A percentile compares a stretch with the other conserved stretches of the same genome.
These are phyloP conservation scores for Drosophila subpulchrella DNA, from an alignment of 1,140 invertebrate genomes.

Conservation along the genomic window DNA sequence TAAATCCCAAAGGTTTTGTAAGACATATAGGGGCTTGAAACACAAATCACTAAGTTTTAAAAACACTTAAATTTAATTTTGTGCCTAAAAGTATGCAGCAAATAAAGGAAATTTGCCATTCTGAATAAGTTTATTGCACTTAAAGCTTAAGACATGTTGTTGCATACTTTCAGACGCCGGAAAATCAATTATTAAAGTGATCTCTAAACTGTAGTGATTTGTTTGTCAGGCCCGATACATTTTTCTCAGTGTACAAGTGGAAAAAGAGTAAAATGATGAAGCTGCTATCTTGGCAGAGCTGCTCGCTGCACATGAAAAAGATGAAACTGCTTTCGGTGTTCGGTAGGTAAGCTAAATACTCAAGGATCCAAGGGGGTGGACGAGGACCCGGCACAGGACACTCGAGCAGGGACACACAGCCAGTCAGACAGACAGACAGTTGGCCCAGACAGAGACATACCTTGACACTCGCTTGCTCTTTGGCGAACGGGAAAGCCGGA, in stretches of 20 bases:
- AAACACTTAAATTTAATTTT: too few relatives aligned
- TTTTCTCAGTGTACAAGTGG: constrained; percentile 21
- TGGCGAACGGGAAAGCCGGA: constrained; percentile 34
- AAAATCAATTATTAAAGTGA: too few relatives aligned
- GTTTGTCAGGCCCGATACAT: too few relatives aligned
- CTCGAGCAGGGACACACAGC: constrained; percentile 18
- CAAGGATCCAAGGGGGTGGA: constrained; percentile 47
- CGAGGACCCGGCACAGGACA: constrained; percentile 30
- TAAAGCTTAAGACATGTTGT: too few relatives aligned
- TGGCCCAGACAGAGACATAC: constrained; percentile 50
- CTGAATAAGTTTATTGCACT: too few relatives aligned
- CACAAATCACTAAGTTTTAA: too few relatives aligned
- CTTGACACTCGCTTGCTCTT: constrained; percentile 59
- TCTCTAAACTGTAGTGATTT: too few relatives aligned
- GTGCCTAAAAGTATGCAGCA: too few relatives aligned
- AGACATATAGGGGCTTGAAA: too few relatives aligned
- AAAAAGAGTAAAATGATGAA: constrained; percentile 71
- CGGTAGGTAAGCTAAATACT: constrained; percentile 71
- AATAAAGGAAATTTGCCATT: too few relatives aligned
- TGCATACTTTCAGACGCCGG: too few relatives aligned
- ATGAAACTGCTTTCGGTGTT: constrained; percentile 66
- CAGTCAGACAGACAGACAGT: constrained; percentile 34
- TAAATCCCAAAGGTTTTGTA: too few relatives aligned
- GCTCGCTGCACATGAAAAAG: constrained; percentile 71
- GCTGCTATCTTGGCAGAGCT: constrained; percentile 44